phyloP scores from a whole-genome alignment of 2,113 vertebrate genomes.

The Dolichallabes microphthalmus region DNA sequence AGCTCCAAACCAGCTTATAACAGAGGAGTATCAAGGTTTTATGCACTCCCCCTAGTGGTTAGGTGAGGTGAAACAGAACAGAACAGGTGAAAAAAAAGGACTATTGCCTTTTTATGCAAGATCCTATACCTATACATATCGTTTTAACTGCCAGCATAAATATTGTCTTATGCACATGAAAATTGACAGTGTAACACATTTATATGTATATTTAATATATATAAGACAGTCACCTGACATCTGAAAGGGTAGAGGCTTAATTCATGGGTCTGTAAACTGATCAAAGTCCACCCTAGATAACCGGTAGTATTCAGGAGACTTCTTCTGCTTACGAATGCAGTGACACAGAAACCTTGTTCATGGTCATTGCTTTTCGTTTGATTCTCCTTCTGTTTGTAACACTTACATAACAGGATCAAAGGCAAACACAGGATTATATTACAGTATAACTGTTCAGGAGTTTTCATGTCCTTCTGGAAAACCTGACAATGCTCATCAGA shows the following conservation, averaged over 20 bases:
- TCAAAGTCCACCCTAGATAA: constrained; percentile 49
- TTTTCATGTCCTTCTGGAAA: neutral
- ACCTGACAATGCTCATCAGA: constrained; percentile 8
- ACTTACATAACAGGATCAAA: neutral
- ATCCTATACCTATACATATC: no score
- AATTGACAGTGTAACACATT: neutral
- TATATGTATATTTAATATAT: neutral
- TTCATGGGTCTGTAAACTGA: constrained; percentile 13
- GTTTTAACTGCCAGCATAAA: neutral
- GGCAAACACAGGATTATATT: neutral
- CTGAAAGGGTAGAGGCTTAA: neutral
- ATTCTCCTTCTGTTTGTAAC: neutral
- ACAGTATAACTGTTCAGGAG: neutral
- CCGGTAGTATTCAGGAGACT: constrained; percentile 34
- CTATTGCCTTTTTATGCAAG: neutral
- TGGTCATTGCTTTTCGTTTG: neutral
- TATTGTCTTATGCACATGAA: neutral
- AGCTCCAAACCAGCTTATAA: neutral
- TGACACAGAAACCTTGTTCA: neutral
- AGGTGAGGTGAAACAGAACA: neutral
- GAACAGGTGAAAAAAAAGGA: neutral
- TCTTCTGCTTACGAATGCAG: neutral
- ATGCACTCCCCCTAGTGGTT: neutral
- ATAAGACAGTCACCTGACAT: neutral
- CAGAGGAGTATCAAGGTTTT: neutral